A percentile compares a stretch with the other conserved stretches of the same genome.
These are phyloP conservation scores for Tetragnatha montana DNA, from an alignment of 2,888 invertebrate genomes.

Conservation along the genomic window DNA sequence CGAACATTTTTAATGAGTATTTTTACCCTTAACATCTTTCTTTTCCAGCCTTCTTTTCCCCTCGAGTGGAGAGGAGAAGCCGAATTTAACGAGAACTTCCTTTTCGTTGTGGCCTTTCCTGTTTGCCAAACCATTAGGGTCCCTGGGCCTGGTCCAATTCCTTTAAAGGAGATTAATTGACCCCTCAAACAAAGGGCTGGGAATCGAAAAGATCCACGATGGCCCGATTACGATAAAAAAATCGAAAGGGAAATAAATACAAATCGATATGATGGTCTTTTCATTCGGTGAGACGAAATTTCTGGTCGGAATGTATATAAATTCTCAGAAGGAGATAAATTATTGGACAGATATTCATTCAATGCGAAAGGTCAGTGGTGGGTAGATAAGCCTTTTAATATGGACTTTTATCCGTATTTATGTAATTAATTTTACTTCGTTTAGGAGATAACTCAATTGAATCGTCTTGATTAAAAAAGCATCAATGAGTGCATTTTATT, in stretches of 20 bases:
- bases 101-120: neutral
- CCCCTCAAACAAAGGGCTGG: neutral
- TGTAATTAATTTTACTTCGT: too few species aligned
- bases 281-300: too few species aligned
- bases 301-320: too few species aligned
- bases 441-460: too few species aligned
- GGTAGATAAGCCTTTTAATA: too few species aligned
- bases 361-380: too few species aligned
- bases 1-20: neutral
- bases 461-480: too few species aligned
- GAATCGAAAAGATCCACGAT: neutral
- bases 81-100: neutral
- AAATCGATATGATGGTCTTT: neutral
- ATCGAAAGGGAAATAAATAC: neutral
- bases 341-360: too few species aligned
- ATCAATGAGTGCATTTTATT: too few species aligned
- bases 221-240: neutral
- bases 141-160: slow-evolving; percentile 14
- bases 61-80: neutral
- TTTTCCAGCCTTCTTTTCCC: neutral
- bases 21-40: neutral
- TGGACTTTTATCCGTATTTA: too few species aligned
- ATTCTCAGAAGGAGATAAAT: too few species aligned
- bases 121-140: slow-evolving; percentile 8
- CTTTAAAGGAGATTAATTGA: neutral